Evolutionary conservation across 2,113 vertebrate species (phyloP).

Genomic region (Ophiodon elongatus): DNA sequence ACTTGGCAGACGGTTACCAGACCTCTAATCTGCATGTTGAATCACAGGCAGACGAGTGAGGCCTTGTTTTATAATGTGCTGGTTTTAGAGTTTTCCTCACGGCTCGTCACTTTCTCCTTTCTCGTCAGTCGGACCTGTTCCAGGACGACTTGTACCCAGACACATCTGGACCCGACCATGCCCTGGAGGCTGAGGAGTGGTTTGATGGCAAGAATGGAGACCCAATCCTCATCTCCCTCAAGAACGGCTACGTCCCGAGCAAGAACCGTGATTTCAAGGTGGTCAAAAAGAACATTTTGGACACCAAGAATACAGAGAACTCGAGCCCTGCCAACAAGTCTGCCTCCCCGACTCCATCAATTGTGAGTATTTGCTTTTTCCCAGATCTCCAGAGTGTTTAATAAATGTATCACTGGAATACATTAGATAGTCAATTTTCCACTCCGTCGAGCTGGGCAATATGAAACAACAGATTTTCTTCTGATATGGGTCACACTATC

Average conservation of each 20-base stretch:
- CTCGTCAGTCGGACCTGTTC: constrained; percentile 94
- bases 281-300: constrained; percentile 95
- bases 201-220: constrained; percentile 94
- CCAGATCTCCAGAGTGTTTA: not conserved
- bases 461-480: not conserved
- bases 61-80: not conserved
- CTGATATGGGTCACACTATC: not conserved
- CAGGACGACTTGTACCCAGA: constrained; percentile 98
- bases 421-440: not conserved
- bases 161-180: constrained; percentile 91
- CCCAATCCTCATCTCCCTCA: constrained; percentile 94
- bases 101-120: constrained; percentile 36
- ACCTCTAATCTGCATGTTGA: constrained; percentile 6
- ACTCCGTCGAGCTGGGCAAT: not conserved
- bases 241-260: constrained; percentile 92
- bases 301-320: constrained; percentile 91
- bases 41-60: not conserved
- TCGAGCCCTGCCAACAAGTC: constrained; percentile 86
- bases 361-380: constrained; percentile 73
- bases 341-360: constrained; percentile 70
- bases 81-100: not conserved
- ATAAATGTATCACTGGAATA: not conserved
- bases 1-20: not conserved
- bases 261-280: constrained; percentile 96
- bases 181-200: constrained; percentile 96